Percentiles rank a stretch among this genome's conserved stretches.
phyloP scores from a whole-genome alignment of 2,888 invertebrate species.

The Apamea crenata region DNA sequence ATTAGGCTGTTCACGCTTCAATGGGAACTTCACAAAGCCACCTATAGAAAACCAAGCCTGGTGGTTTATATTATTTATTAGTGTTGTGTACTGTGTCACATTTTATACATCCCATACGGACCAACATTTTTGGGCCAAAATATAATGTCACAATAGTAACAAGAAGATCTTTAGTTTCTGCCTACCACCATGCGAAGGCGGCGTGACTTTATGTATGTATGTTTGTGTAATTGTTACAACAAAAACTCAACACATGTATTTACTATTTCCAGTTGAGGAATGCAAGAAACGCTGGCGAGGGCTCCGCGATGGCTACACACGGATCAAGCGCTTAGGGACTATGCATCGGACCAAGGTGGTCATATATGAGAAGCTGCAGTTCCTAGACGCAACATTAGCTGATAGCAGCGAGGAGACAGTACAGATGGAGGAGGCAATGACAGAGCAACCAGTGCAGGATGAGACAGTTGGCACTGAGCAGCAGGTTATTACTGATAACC shows the following conservation, averaged over 20 bases:
- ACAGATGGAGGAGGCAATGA: conserved; percentile 62
- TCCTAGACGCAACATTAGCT: conserved; percentile 75
- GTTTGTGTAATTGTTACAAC: neutral
- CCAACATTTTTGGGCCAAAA: neutral
- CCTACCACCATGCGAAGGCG: no score
- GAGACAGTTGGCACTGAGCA: conserved; percentile 72
- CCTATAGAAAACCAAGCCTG: neutral
- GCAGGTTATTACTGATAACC: conserved; percentile 86
- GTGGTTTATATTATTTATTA: neutral
- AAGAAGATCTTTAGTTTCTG: neutral
- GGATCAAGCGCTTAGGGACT: conserved; percentile 84
- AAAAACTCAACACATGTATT: neutral
- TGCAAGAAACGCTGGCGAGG: conserved; percentile 90
- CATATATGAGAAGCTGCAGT: conserved; percentile 83
- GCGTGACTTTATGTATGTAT: neutral
- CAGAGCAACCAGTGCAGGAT: conserved; percentile 55
- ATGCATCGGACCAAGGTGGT: conserved; percentile 81
- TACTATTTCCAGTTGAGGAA: conserved; percentile 86
- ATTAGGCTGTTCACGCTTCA: neutral
- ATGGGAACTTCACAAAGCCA: neutral
- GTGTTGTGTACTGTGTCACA: neutral
- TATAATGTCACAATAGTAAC: neutral
- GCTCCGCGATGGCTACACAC: conserved; percentile 89
- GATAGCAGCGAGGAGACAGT: conserved; percentile 68
- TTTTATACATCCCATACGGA: neutral